Evolutionary conservation across 2,113 vertebrate species (phyloP).

Genomic region (Synchiropus splendidus): DNA sequence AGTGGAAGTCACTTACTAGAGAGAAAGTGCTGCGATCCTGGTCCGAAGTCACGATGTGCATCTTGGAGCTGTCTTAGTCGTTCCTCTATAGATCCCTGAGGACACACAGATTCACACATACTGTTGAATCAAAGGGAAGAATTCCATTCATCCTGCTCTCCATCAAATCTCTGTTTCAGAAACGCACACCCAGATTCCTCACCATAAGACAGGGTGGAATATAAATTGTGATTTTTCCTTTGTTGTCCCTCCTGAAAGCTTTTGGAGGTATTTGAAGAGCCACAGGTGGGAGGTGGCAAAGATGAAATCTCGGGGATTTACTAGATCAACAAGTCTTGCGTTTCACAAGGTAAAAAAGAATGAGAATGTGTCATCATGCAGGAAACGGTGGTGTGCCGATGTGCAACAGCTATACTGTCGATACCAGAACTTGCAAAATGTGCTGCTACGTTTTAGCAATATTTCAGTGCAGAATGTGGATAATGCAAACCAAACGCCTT

Average conservation of each 20-base stretch:
- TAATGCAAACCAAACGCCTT: too few species aligned
- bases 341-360: too few species aligned
- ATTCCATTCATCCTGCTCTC: slow-evolving; percentile 6
- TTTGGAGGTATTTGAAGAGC: slow-evolving; percentile 43
- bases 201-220: slow-evolving; percentile 34
- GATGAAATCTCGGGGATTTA: too few species aligned
- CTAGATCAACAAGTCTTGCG: too few species aligned
- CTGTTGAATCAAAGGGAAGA: slow-evolving; percentile 45
- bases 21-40: slow-evolving; percentile 95
- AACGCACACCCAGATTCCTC: slow-evolving; percentile 21
- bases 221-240: slow-evolving; percentile 36
- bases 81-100: slow-evolving; percentile 82
- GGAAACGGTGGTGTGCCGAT: too few species aligned
- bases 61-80: slow-evolving; percentile 95
- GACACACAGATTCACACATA: slow-evolving; percentile 18
- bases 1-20: slow-evolving; percentile 82
- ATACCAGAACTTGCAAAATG: too few species aligned
- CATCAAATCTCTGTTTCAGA: slow-evolving; percentile 26
- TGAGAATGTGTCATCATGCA: too few species aligned
- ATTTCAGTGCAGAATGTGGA: too few species aligned
- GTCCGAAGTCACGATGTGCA: slow-evolving; percentile 93
- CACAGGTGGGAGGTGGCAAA: slow-evolving; percentile 21
- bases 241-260: slow-evolving; percentile 25
- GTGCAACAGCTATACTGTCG: too few species aligned
- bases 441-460: too few species aligned